Percentiles rank a stretch among this genome's conserved stretches.
Evolutionary conservation across 2,888 invertebrate species (phyloP).

Genomic region (Lissonota sp.): DNA sequence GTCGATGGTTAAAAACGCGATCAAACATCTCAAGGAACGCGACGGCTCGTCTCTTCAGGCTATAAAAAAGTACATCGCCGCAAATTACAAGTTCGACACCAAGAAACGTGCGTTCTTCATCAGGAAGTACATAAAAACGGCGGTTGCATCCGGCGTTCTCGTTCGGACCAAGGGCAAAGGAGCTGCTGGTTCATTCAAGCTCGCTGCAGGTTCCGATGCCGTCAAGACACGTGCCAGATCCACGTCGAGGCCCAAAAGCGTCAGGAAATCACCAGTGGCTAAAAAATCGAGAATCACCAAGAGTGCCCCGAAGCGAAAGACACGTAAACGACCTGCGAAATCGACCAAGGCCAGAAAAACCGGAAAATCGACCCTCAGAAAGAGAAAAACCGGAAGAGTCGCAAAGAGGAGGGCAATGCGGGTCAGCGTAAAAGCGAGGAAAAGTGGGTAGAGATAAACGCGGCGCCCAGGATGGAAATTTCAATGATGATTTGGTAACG

Average conservation of each 20-base stretch:
- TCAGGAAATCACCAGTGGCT: conserved; percentile 68
- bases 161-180: conserved; percentile 86
- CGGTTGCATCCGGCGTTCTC: conserved; percentile 84
- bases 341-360: conserved; percentile 24
- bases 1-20: conserved; percentile 86
- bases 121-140: conserved; percentile 86
- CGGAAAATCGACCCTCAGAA: background rate
- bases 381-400: conserved; percentile 4
- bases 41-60: conserved; percentile 86
- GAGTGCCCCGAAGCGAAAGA: conserved; percentile 45
- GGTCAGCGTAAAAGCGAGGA: conserved; percentile 71
- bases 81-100: conserved; percentile 86
- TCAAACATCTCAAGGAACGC: conserved; percentile 85
- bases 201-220: conserved; percentile 76
- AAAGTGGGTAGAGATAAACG: conserved; percentile 35
- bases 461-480: conserved; percentile 42
- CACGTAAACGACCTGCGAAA: background rate
- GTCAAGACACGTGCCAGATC: conserved; percentile 32
- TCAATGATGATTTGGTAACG: conserved; percentile 11
- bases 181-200: conserved; percentile 85
- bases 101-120: conserved; percentile 86
- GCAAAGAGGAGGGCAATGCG: conserved; percentile 77
- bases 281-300: conserved; percentile 59
- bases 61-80: conserved; percentile 87
- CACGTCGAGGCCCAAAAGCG: conserved; percentile 61